A percentile compares a stretch with the other conserved stretches of the same genome.
Evolutionary conservation across 1,140 invertebrate species (phyloP).

Genomic region (Chelonus insularis): DNA sequence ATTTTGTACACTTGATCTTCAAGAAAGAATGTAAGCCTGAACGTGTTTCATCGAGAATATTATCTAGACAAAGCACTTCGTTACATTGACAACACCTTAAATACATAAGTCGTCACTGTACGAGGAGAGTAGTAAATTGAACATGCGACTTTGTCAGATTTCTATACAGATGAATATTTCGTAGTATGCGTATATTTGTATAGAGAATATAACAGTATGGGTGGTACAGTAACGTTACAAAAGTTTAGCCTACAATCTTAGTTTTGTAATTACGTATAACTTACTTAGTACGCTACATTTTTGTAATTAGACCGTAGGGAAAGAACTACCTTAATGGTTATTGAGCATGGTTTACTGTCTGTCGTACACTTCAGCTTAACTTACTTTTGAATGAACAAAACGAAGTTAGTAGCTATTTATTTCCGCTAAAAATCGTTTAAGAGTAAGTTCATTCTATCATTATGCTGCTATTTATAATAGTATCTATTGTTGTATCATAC

Average conservation of each 20-base stretch:
- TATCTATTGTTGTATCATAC: too few species aligned
- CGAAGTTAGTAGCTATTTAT: too few species aligned
- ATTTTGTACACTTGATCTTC: too few species aligned
- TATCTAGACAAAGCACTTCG: too few species aligned
- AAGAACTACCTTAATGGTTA: constrained; percentile 1
- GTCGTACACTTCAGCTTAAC: too few species aligned
- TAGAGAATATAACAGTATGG: neutral
- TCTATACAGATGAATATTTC: neutral
- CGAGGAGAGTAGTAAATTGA: neutral
- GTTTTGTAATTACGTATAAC: neutral
- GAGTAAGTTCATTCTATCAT: too few species aligned
- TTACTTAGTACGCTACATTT: neutral
- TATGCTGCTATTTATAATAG: too few species aligned
- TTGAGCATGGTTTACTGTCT: too few species aligned
- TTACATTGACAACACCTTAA: constrained; percentile 15
- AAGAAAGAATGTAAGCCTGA: too few species aligned
- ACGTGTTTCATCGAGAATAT: too few species aligned
- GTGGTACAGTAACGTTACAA: neutral
- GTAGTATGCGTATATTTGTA: neutral
- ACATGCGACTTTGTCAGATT: constrained; percentile 12
- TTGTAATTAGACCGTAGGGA: neutral
- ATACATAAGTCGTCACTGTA: constrained; percentile 12
- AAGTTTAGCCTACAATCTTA: neutral
- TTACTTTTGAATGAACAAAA: too few species aligned
- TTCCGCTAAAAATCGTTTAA: too few species aligned